These are phyloP conservation scores for Hemitrygon akajei DNA, from an alignment of 2,797 vertebrate species.

Conservation along the genomic window DNA sequence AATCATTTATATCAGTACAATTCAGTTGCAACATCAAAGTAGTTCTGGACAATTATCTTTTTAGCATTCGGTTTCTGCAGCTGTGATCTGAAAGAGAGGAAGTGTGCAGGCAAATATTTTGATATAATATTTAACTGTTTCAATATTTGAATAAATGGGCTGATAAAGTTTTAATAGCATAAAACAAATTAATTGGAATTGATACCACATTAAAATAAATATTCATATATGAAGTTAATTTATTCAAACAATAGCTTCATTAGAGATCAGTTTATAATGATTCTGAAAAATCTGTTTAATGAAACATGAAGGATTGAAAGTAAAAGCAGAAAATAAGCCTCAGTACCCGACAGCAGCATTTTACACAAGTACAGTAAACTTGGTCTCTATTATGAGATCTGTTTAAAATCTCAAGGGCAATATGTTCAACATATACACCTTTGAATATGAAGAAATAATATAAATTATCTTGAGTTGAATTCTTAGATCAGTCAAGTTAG, in stretches of 20 bases:
- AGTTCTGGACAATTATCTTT: neutral
- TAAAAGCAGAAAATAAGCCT: neutral
- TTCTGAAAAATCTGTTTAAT: slow-evolving; percentile 31
- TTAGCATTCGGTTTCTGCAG: neutral
- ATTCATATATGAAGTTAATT: slow-evolving; percentile 28
- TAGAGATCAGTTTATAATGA: neutral
- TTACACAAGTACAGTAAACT: neutral
- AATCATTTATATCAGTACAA: neutral
- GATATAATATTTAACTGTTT: neutral
- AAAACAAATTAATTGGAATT: slow-evolving; percentile 22
- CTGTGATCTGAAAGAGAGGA: neutral
- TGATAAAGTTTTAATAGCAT: slow-evolving; percentile 4
- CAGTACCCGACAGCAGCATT: neutral
- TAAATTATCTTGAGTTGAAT: neutral
- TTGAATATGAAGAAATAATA: neutral
- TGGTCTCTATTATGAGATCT: neutral
- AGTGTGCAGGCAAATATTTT: neutral
- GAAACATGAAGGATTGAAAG: slow-evolving; percentile 15
- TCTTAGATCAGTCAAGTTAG: slow-evolving; percentile 21
- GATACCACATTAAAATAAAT: slow-evolving; percentile 11
- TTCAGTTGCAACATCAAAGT: neutral
- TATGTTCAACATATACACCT: neutral
- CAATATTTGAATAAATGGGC: slow-evolving; percentile 19
- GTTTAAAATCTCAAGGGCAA: neutral
- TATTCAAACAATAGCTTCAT: slow-evolving; percentile 14